phyloP scores from a whole-genome alignment of 2,113 vertebrate genomes.

The Trochalopteron elliotii region DNA sequence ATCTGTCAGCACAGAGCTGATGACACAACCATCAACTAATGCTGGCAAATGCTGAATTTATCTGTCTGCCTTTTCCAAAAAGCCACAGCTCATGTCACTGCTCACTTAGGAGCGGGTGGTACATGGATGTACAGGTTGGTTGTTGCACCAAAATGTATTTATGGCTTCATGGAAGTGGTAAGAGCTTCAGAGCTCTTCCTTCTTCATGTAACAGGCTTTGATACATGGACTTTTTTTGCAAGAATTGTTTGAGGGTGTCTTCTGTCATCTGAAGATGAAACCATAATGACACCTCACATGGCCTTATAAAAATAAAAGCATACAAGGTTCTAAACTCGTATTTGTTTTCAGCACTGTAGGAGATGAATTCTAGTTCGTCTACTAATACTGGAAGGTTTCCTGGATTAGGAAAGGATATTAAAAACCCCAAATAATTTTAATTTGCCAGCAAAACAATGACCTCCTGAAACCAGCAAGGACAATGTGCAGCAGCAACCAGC shows the following conservation, averaged over 20 bases:
- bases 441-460: background rate
- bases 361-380: background rate
- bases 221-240: background rate
- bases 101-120: background rate
- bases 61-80: background rate
- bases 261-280: background rate
- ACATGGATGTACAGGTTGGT: background rate
- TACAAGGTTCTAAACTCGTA: background rate
- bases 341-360: background rate
- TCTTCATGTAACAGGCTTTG: background rate
- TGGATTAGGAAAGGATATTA: background rate
- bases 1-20: fast-evolving
- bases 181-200: background rate
- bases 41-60: background rate
- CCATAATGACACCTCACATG: background rate
- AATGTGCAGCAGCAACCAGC: background rate
- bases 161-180: background rate
- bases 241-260: background rate
- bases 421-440: background rate
- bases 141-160: background rate
- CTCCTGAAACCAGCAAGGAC: background rate
- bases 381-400: background rate
- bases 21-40: background rate
- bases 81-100: background rate
- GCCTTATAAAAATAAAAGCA: background rate